Conservation (phyloP, 2,888 invertebrate genomes). For the Drosophila prostipennis region DNA sequence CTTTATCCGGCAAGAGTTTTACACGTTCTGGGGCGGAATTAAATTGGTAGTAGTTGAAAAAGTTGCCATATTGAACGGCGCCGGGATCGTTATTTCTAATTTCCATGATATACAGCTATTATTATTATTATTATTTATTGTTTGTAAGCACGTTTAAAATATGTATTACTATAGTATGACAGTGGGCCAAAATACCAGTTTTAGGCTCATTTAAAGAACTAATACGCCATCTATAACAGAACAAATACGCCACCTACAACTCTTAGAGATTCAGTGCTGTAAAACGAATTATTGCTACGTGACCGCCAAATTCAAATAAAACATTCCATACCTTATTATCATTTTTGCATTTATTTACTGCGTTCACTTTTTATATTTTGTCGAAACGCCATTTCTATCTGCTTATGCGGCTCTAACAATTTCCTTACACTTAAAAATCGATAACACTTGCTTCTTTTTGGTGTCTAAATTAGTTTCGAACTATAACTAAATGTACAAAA, state of each 20-base stretch:
- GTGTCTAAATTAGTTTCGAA: constrained; percentile 30
- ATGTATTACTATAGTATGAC: neutral
- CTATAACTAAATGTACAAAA: constrained; percentile 37
- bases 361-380: constrained; percentile 37
- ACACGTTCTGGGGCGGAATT: constrained; percentile 89
- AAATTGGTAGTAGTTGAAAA: constrained; percentile 94
- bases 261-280: neutral
- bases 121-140: no score
- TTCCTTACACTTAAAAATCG: constrained; percentile 57
- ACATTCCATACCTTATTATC: neutral
- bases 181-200: no score
- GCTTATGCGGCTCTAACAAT: constrained; percentile 53
- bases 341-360: constrained; percentile 42
- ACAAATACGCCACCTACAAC: no score
- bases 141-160: neutral
- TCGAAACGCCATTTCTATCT: constrained; percentile 23
- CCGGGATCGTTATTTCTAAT: constrained; percentile 88
- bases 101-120: neutral
- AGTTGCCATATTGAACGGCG: constrained; percentile 92
- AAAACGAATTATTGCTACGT: no score
- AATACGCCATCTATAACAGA: no score
- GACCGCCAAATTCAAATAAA: constrained; percentile 1
- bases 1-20: constrained; percentile 85
- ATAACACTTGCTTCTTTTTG: constrained; percentile 48
- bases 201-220: no score